phyloP scores from a whole-genome alignment of 2,113 vertebrate species.

The Trematomus loennbergii region DNA sequence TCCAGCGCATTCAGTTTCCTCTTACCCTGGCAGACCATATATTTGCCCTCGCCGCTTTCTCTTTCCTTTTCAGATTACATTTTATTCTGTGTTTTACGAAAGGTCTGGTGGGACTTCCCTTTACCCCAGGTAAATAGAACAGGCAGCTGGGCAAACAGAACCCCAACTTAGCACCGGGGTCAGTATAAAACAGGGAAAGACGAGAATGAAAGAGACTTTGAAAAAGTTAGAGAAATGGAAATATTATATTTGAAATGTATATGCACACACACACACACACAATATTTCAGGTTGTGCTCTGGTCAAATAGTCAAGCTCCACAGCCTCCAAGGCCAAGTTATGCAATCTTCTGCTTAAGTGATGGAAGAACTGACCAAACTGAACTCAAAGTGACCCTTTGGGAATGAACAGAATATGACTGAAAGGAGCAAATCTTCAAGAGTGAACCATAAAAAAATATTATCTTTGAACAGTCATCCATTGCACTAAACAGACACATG shows the following conservation, averaged over 20 bases:
- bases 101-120: conserved; percentile 90
- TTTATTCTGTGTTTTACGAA: conserved; percentile 66
- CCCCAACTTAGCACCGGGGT: conserved; percentile 72
- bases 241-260: conserved; percentile 28
- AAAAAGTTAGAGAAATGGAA: conserved; percentile 55
- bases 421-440: neutral
- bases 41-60: conserved; percentile 81
- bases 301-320: conserved; percentile 39
- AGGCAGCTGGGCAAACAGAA: conserved; percentile 96
- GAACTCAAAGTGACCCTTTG: conserved; percentile 24
- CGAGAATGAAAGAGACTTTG: conserved; percentile 34
- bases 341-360: conserved; percentile 49
- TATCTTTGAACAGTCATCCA: neutral
- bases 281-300: conserved; percentile 23
- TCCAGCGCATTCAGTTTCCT: conserved; percentile 85
- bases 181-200: conserved; percentile 73
- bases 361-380: conserved; percentile 41
- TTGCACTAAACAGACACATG: neutral
- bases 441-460: conserved; percentile 4
- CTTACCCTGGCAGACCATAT: conserved; percentile 84
- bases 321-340: conserved; percentile 52
- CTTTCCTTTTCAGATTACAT: conserved; percentile 84
- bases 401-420: conserved; percentile 35
- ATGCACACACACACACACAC: conserved; percentile 12
- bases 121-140: conserved; percentile 93